Evolutionary conservation across 2,888 invertebrate genomes (phyloP).

Genomic region (Meteorus cinctellus): DNA sequence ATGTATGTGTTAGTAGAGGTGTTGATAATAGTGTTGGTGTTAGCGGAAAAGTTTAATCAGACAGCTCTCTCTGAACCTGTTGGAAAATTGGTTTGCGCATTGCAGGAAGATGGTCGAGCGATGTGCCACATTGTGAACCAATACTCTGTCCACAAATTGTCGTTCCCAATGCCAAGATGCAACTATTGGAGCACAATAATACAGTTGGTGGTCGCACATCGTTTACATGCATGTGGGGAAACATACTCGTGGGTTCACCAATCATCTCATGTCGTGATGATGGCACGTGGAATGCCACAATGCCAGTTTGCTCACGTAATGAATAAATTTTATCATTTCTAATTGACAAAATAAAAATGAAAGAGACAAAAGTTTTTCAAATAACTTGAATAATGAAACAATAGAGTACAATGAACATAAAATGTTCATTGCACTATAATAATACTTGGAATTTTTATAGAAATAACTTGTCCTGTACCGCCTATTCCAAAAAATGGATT

Average conservation of each 20-base stretch:
- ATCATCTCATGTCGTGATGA: slow-evolving; percentile 86
- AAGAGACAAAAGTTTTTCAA: background rate
- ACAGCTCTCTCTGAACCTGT: background rate
- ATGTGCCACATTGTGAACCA: slow-evolving; percentile 83
- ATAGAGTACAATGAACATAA: background rate
- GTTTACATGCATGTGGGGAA: slow-evolving; percentile 90
- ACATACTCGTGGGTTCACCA: slow-evolving; percentile 83
- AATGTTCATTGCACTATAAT: background rate
- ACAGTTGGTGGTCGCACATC: slow-evolving; percentile 87
- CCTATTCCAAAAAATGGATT: slow-evolving; percentile 83
- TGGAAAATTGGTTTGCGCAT: slow-evolving; percentile 46
- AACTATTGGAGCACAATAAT: slow-evolving; percentile 85
- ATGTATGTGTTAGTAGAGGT: background rate
- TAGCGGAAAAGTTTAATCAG: slow-evolving; percentile 5
- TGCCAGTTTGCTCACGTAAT: slow-evolving; percentile 79
- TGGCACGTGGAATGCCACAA: slow-evolving; percentile 86
- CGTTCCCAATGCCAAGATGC: slow-evolving; percentile 82
- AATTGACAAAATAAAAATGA: background rate
- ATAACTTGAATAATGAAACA: background rate
- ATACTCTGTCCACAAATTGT: slow-evolving; percentile 85
- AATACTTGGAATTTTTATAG: slow-evolving; percentile 73
- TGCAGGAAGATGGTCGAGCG: slow-evolving; percentile 85
- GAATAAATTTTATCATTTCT: background rate
- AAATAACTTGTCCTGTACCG: slow-evolving; percentile 88
- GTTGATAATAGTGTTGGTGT: background rate